Evolutionary conservation across 2,113 vertebrate genomes (phyloP).

Genomic region (Dipodomys ordii): DNA sequence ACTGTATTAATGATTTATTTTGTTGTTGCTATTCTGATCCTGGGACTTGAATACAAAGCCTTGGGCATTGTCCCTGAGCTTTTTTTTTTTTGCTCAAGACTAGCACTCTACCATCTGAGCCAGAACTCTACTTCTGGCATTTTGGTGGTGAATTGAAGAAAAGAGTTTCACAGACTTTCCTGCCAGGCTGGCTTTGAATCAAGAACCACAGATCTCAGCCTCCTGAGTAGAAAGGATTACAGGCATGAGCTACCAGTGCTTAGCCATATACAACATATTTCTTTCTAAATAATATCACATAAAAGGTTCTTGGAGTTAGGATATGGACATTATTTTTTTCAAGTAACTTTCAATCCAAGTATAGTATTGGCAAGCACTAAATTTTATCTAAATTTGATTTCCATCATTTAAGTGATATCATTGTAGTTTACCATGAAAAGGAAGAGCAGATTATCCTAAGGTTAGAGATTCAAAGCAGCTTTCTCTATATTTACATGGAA

Average conservation of each 20-base stretch:
- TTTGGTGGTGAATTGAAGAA: too few species aligned
- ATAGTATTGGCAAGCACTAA: neutral
- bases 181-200: too few species aligned
- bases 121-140: too few species aligned
- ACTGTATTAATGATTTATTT: neutral
- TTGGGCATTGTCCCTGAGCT: too few species aligned
- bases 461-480: neutral
- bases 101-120: too few species aligned
- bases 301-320: neutral
- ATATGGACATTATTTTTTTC: neutral
- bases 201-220: too few species aligned
- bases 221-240: too few species aligned
- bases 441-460: neutral
- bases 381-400: neutral
- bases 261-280: too few species aligned
- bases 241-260: too few species aligned
- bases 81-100: too few species aligned
- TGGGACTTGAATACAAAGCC: too few species aligned
- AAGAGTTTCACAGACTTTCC: too few species aligned
- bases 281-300: neutral
- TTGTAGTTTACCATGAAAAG: neutral
- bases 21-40: neutral
- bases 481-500: neutral
- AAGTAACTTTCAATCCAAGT: neutral
- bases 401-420: neutral